Evolutionary conservation across 1,140 invertebrate species (phyloP), one percentile per base, ranked within the genome.

Genomic region (Drosophila pruinosa): DNA sequence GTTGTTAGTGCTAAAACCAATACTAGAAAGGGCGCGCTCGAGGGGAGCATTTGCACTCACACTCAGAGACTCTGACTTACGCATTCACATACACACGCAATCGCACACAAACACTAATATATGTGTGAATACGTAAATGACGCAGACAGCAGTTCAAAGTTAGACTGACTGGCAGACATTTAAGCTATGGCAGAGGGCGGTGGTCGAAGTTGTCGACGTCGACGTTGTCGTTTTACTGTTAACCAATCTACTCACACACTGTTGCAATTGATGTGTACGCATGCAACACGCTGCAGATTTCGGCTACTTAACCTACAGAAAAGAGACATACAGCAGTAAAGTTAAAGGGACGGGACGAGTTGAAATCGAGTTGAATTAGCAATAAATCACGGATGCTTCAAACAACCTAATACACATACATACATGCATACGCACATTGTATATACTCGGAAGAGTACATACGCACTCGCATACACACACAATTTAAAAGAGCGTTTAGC

Each of bases 111-210:
- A n/a, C n/a, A n/a, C n/a, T n/a, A n/a, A n/a, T n/a, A n/a, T n/a
- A n/a, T n/a, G n/a, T n/a, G n/a, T n/a, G n/a, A n/a, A 8, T 28
- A 57, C 58, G 12, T 58, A 53, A 53, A 64, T 58, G 53, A 38
- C 47, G 69, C 68, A 80, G 78, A 76, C 78, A 68, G 45, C 56
- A 57, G 73, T 62, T 54, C 77, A 72, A 63, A 78, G 83, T 86
- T 86, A 88, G 82, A 89, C 82, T 78, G 74, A 50, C 53, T 86
- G 82, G 82, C 82, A 89, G 83, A 89, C 82, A 75, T 63, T 78
- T 76, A 43, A 67, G 63, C 79, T 52, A 68, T 62, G 70, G 70
- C 85, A 75, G 89, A 90, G 89, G 89, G 89, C 89, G 89, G 89
- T 90, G 89, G 89, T 90, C 88, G 71, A 53, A 34, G 61, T 67